Conservation (phyloP, 2,797 vertebrate species). For the Pagetopsis macropterus region DNA sequence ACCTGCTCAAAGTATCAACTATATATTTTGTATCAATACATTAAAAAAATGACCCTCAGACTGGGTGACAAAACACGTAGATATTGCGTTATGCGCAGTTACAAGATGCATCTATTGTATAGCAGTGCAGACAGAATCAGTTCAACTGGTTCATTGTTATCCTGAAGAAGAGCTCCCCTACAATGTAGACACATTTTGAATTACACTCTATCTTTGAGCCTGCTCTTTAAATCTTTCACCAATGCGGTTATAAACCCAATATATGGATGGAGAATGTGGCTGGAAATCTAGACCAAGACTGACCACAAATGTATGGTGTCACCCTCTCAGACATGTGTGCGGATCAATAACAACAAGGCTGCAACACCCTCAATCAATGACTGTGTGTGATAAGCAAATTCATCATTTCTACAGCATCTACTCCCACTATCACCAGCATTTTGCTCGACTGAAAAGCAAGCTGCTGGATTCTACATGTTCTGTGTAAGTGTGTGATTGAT, state of each 20-base stretch:
- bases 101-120: neutral
- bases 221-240: constrained; percentile 45
- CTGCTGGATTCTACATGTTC: constrained; percentile 2
- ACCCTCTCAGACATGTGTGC: constrained; percentile 32
- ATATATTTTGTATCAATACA: neutral
- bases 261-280: constrained; percentile 51
- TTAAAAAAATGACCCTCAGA: neutral
- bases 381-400: constrained; percentile 65
- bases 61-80: neutral
- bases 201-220: constrained; percentile 14
- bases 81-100: neutral
- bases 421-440: constrained; percentile 14
- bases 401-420: constrained; percentile 50
- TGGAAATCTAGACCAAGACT: constrained; percentile 46
- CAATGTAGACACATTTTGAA: constrained; percentile 27
- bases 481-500: neutral
- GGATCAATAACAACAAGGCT: constrained; percentile 69
- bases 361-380: constrained; percentile 63
- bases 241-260: constrained; percentile 47
- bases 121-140: neutral
- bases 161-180: constrained; percentile 19
- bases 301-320: constrained; percentile 45
- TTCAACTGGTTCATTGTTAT: constrained; percentile 16
- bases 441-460: neutral
- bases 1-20: neutral